These are phyloP conservation scores for Drosophila repletoides DNA, from an alignment of 1,140 invertebrate species.

Conservation along the genomic window DNA sequence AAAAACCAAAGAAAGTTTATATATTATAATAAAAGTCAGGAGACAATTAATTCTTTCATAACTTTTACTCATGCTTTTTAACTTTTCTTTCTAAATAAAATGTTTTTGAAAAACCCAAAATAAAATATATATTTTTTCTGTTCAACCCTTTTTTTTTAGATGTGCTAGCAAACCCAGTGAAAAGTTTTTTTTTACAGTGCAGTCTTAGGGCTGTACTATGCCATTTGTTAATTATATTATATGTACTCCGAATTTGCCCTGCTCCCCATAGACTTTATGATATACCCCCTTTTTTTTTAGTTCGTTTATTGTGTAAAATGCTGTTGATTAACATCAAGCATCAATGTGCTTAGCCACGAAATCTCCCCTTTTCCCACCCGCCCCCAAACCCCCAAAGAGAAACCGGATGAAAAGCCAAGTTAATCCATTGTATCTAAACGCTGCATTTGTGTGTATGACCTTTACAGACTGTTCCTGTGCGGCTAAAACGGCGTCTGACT, in stretches of 20 bases:
- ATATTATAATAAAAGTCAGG: too few species aligned
- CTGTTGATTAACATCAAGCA: conserved; percentile 62
- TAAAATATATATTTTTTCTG: not conserved
- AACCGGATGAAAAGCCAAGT: too few species aligned
- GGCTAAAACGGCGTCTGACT: conserved; percentile 86
- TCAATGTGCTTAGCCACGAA: conserved; percentile 61
- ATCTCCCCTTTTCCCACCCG: conserved; percentile 14
- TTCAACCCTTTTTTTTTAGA: conserved; percentile 26
- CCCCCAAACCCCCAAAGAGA: not conserved
- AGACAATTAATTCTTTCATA: too few species aligned
- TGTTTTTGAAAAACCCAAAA: too few species aligned
- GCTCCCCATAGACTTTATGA: not conserved
- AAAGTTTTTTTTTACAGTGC: not conserved
- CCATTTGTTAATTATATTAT: too few species aligned
- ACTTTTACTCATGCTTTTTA: not conserved
- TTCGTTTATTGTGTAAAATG: conserved; percentile 68
- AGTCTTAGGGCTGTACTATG: too few species aligned
- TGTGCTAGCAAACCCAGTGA: conserved; percentile 37
- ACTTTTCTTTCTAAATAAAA: not conserved
- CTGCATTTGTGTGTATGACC: conserved; percentile 37
- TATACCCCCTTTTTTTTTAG: not conserved
- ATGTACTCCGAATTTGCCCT: not conserved
- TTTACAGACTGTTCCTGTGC: conserved; percentile 88
- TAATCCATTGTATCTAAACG: conserved; percentile 29
- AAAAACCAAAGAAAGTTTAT: too few species aligned